Evolutionary conservation across 1,140 invertebrate genomes (phyloP), one percentile per base, ranked within the genome.

Genomic region (Eurosta solidaginis): DNA sequence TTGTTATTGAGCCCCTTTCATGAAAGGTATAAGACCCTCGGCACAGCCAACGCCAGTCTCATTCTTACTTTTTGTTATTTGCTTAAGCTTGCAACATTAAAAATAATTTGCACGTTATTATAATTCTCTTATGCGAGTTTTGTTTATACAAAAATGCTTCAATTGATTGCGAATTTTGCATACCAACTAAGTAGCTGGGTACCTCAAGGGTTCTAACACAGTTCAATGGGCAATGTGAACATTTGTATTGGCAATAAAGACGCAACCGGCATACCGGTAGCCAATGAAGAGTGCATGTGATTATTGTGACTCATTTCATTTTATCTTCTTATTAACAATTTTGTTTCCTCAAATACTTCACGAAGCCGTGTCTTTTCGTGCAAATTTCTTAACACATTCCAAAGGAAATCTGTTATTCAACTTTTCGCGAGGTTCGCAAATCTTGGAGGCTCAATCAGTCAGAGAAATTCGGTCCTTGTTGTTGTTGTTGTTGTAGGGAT

Each of bases 71-170:
- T 17, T 25, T 14, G 36, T 73, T 42, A n/a, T 27, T 5, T 25
- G 25, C 27, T 47, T 74, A 17, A 17, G 6, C 14, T 27, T 74
- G 20, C 44, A 45, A 42, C 20, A 29, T 74, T 74, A 44, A 74
- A 74, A 74, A 74, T 47, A 45, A 74, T 74, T 74, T 74, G 73
- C 73, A 74, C 73, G 73, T 74, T 42, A 47, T 74, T 74, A 44
- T 45, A 74, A 45, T 45, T 36, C 22, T 17, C 6, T 1, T 74
- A 4, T n/a, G 25, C 0, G 2, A 29, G 49, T 25, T 68, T 36
- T 40, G n/a, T 40, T 68, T 68, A 68, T 68, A 59, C 10, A 40
- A 36, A 36, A 68, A 68, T 68, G n/a, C 59, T 68, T 20, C 7
- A 68, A 14, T 40, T 14, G 17, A 40, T 29, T 29, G 59, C 59